A percentile compares a stretch with the other conserved stretches of the same genome.
Conservation (phyloP, 2,113 vertebrate species). For the Corydoras sp. region DNA sequence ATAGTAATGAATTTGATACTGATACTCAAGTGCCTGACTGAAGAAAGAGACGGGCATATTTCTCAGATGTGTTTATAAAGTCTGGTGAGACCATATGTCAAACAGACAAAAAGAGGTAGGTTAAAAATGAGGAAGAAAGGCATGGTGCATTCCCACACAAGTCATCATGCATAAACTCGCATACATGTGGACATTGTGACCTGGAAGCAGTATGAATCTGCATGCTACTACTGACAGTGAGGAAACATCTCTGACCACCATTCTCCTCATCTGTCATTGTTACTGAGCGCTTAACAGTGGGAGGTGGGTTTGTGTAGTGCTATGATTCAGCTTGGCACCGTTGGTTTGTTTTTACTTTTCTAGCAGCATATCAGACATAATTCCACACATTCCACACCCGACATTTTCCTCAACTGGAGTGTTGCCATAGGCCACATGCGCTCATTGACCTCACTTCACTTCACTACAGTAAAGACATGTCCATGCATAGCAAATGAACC, state of each 20-base stretch:
- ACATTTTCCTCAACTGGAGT: not conserved
- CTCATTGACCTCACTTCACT: conserved; percentile 3
- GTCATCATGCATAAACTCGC: not conserved
- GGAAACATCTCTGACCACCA: conserved; percentile 34
- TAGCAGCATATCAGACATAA: conserved; percentile 17
- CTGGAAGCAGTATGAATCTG: conserved; percentile 15
- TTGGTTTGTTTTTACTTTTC: conserved; percentile 17
- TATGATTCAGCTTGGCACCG: conserved; percentile 23
- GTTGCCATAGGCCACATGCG: conserved; percentile 4
- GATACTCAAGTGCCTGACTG: not conserved
- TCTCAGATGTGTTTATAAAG: conserved; percentile 20
- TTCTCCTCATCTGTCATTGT: conserved; percentile 41
- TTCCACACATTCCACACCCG: conserved; percentile 23
- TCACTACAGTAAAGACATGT: not conserved
- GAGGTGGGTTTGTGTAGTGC: conserved; percentile 7
- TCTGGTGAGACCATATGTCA: conserved; percentile 6
- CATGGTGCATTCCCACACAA: not conserved
- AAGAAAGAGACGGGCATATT: conserved; percentile 14
- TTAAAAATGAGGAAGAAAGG: not conserved
- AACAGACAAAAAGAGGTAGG: not conserved
- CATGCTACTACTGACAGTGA: conserved; percentile 20
- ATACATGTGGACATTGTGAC: not conserved
- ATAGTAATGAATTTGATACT: conserved; percentile 15
- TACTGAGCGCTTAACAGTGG: conserved; percentile 23
- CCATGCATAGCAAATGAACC: not conserved